Percentiles rank a stretch among this genome's conserved stretches.
Conservation (phyloP, 2,888 invertebrate genomes). For the Patella ulyssiponensis region DNA sequence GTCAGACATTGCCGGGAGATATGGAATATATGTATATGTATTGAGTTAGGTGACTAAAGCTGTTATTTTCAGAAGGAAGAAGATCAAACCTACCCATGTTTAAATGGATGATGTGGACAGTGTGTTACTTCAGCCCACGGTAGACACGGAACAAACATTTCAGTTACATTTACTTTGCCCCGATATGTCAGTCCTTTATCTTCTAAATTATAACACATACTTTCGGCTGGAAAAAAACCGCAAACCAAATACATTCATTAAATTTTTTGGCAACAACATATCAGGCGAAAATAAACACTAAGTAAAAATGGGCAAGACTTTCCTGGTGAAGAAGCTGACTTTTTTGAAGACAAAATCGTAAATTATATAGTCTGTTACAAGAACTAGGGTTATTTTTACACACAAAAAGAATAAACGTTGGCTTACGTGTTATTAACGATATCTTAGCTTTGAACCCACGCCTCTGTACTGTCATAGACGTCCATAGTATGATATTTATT, state of each 20-base stretch:
- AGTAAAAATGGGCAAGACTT: too few relatives aligned
- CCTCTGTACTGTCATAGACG: not conserved
- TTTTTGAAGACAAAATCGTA: too few relatives aligned
- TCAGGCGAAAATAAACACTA: too few relatives aligned
- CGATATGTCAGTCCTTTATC: constrained; percentile 44
- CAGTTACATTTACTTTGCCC: constrained; percentile 41
- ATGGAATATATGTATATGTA: too few relatives aligned
- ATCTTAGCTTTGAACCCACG: not conserved
- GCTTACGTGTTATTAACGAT: constrained; percentile 3
- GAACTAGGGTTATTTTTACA: too few relatives aligned
- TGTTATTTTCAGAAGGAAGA: not conserved
- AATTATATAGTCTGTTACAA: too few relatives aligned
- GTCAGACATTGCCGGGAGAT: too few relatives aligned
- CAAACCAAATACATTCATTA: too few relatives aligned
- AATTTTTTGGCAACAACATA: too few relatives aligned
- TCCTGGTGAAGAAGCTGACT: too few relatives aligned
- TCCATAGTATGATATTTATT: not conserved
- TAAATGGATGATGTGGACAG: constrained; percentile 40
- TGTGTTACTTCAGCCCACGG: constrained; percentile 44
- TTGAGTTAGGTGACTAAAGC: too few relatives aligned
- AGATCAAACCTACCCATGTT: constrained; percentile 23
- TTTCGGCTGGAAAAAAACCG: constrained; percentile 31
- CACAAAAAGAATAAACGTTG: not conserved
- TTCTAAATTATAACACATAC: constrained; percentile 38
- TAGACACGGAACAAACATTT: constrained; percentile 42